Base-by-base conservation (phyloP, 2,888 invertebrate genomes). In the Oligia strigilis region DNA sequence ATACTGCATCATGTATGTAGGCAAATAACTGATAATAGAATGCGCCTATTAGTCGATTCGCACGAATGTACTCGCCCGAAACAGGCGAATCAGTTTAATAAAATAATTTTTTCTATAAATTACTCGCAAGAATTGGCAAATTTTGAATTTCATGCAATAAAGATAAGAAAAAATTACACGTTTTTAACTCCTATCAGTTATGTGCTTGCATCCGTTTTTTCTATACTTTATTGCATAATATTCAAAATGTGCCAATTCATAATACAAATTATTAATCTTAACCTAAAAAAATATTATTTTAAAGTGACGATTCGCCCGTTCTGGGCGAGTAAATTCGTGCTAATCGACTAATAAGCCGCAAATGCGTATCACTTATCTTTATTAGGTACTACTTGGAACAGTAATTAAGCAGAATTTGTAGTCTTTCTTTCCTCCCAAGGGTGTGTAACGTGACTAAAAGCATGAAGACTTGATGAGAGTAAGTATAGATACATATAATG, bases 351-450 rank as follows among this genome's bases (percentile, higher is more conserved):
- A 23, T 23, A 1, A 58, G 1, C 23, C 23, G 8, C 13, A 17
- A 75, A 66, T 66, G n/a, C 60, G 11, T 46, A 17, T 46, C 29
- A 60, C 9, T 83, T 80, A 69, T 80, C 43, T 72, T 49, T 78
- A 71, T 8, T 23, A n/a, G 36, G 29, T 19, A 19, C 5, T 75
- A 49, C 75, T 17, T 29, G 62, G 75, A 81, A 69, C 55, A 23
- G 46, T 75, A 75, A 81, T 81, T 64, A 80, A 55, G 62, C 23
- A 40, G 81, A 81, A 62, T 29, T 55, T 55, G 75, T 81, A 46
- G 36, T 69, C 5, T 69, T 81, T 81, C 55, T 69, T 81, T 80
- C 55, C 55, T 75, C 62, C 23, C 40, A 0, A 23, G 52, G 36
- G 81, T 0, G 29, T 23, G 8, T 8, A 19, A 66, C 49, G 74